Conservation (phyloP, 2,113 vertebrate species). For the Grus americana region DNA sequence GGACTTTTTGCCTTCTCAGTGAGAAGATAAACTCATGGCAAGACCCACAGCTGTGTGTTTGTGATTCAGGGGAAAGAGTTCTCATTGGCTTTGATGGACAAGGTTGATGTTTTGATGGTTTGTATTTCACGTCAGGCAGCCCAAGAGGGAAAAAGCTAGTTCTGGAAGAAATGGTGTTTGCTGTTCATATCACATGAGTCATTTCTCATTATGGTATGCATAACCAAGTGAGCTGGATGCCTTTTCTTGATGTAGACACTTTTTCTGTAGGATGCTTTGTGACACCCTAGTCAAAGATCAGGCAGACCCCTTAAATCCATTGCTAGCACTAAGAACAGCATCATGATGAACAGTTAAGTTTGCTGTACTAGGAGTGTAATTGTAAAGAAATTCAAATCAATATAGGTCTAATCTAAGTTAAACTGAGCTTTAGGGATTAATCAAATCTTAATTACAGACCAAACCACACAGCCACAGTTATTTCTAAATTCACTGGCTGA, state of each 20-base stretch:
- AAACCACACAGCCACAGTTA: conserved; percentile 62
- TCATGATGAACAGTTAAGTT: conserved; percentile 6
- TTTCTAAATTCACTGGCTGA: conserved; percentile 50
- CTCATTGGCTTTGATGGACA: rapidly evolving
- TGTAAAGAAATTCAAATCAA: conserved; percentile 68
- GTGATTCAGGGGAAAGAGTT: not conserved
- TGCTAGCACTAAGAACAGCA: not conserved
- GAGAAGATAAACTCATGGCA: not conserved
- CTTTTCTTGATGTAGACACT: not conserved
- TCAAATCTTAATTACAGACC: conserved; percentile 72
- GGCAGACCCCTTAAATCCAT: not conserved
- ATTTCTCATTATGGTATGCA: not conserved
- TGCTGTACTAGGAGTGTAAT: conserved; percentile 23
- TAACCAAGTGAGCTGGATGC: not conserved
- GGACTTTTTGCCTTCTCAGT: not conserved
- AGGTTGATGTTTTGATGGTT: not conserved
- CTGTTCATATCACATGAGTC: not conserved
- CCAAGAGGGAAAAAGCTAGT: not conserved
- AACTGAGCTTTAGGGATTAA: conserved; percentile 73
- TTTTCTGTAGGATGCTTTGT: not conserved
- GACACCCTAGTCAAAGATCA: not conserved
- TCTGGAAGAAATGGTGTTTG: not conserved
- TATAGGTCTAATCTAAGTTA: conserved; percentile 64
- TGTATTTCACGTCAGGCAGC: not conserved
- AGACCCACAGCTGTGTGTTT: not conserved